Base-by-base conservation (phyloP, 2,888 invertebrate species). In the Sinopyrophorus schimmeli region DNA sequence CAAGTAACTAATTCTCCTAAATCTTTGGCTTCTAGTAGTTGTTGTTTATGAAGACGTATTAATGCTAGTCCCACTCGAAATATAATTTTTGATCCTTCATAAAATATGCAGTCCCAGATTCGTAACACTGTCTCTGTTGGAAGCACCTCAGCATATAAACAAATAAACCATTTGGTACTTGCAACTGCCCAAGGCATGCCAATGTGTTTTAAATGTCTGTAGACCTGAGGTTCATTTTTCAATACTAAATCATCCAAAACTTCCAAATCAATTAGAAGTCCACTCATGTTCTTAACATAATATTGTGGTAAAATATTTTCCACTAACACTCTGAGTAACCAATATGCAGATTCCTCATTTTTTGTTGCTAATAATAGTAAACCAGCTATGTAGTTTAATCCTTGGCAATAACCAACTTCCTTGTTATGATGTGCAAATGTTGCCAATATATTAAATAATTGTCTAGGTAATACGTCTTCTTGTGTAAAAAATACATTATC, bases 41-140 rank as follows among this genome's bases (percentile, higher is more conserved):
- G 79, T 6, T 80, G 76, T 62, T 80, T 80, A 67, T 91, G 88
- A 46, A 81, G 77, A 62, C 84, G 83, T 53, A 96, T 86, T 60
- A 96, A 77, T 5, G 92, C 87, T 57, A 96, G 68, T 39, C 91
- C 92, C 2, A 92, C 93, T 59, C 95, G 81, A 70, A 96, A 91
- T 57, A 97, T 77, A 59, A 96, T 87, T 76, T 95, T 95, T 49
- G 89, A 89, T 27, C 96, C 96, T 74, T 97, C 96, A 62, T 89
- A 87, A 76, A 97, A 95, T 49, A 96, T 76, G 67, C 94, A 93
- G 74, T 97, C 96, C 95, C 96, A 96, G 74, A 96, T 89, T 65
- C 96, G 80, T 12, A 95, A 77, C 26, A 94, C 93, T 4, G 96
- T 96, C 83, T 96, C 95, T 47, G 90, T 86, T 1, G 95, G 95